Base-by-base conservation (phyloP, 2,888 invertebrate species). In the Lasioglossum zephyrum region DNA sequence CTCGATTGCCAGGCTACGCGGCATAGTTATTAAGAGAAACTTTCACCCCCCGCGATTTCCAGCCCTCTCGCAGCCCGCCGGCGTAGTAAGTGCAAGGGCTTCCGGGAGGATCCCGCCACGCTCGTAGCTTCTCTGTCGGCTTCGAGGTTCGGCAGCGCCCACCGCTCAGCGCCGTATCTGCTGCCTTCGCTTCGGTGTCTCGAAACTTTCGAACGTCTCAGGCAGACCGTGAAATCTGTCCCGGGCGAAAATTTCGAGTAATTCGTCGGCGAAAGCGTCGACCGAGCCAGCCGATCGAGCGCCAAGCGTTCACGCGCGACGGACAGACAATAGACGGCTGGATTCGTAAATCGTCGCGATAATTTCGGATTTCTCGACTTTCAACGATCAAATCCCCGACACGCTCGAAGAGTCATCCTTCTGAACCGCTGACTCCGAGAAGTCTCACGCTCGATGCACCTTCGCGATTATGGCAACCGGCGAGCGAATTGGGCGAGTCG, bases 181-280 rank as follows among this genome's bases (percentile, higher is more conserved):
- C 18, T 18, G 26, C 66, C 18, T 18, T 36, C 81, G 88, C 86
- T 88, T 89, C 88, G 88, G 89, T 87, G 92, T 91, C 92, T 92
- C 89, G 92, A 86, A 94, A 94, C 94, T 94, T 94, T 93, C 92
- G 90, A 93, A 93, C 93, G 92, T 93, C 94, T 92, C 91, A 93
- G 87, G 91, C 92, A 93, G 94, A 94, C 94, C 94, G 93, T 94
- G 92, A 94, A 94, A 94, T 94, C 93, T 93, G 92, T 91, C 89
- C 88, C 89, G 89, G 57, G 79, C 88, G 92, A 89, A 92, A 93
- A 92, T 92, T 91, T 91, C 90, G 84, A 85, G 91, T 90, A 89
- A 92, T 91, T 91, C 90, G 88, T 77, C 80, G 36, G 88, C 80
- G 81, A 60, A 73, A 72, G 76, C 77, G 85, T 84, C 87, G 90